Base-by-base conservation (phyloP, 2,888 invertebrate species). In the Leptopilina myrica region DNA sequence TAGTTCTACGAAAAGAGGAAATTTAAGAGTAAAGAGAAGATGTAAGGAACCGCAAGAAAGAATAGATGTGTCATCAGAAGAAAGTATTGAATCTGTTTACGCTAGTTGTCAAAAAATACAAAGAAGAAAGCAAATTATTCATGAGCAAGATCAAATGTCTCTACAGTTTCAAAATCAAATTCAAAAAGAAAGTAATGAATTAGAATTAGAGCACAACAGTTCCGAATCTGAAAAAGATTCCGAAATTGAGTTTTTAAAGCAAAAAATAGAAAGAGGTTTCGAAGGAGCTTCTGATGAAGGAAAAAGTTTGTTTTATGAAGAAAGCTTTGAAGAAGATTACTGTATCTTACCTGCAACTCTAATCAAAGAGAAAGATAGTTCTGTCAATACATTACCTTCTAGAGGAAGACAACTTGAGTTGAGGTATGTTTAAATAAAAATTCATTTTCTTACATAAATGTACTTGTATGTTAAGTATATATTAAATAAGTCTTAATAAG, bases 311-410 rank as follows among this genome's bases (percentile, higher is more conserved):
- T 96, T 97, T 67, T 95, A 94, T 86, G 95, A 96, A 89, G 97
- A 97, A 89, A 97, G 97, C 62, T 96, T 96, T 89, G 97, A 97
- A 88, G 94, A 94, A 78, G 96, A 96, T 87, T 93, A 97, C 88
- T 97, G 97, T 2, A 97, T 97, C 90, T 95, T 97, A 88, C 97
- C 97, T 79, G 97, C 97, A n/a, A 97, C 97, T 78, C 92, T 97
- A 88, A 97, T 97, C 26, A 94, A 95, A 90, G 97, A 97, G 92
- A 94, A 97, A 83, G 95, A 97, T 15, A 94, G 96, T 82, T 97
- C 96, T 43, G 92, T 97, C 84, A 95, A 97, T 20, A 95, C 97
- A 88, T 94, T 97, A 83, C 97, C 97, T 40, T 94, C 97, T 86
- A 95, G 95, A 88, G 95, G 96, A 89, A 93, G 96, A 83, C 87